Evolutionary conservation across 2,888 invertebrate genomes (phyloP), one percentile per base, ranked within the genome.

Genomic region (Halictus quadricinctus): DNA sequence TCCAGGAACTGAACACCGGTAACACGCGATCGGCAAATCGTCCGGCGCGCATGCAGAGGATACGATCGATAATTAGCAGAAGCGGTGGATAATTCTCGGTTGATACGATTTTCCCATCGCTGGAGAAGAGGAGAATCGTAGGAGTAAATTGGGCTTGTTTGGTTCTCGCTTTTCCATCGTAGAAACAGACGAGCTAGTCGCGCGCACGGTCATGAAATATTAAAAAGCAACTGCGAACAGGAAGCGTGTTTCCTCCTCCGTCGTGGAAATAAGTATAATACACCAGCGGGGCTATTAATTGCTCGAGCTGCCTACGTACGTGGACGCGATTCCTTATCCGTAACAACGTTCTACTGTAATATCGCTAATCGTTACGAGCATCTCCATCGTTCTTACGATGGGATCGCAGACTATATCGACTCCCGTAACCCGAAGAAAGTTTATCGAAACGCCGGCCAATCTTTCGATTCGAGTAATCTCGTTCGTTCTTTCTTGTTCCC

Each of bases 171-270:
- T 76, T 58, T 66, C 58, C 43, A 25, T 76, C 41, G 36, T 48
- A 36, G 48, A 60, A 73, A 29, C n/a, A 70, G 66, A 29, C 15
- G 21, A 12, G 15, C 81, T 29, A 18, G 64, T 69, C 73, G 13
- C 73, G 13, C 69, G 73, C 48, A 58, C 25, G 60, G 29, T 74
- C 74, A 77, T 82, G 83, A 84, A 84, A 84, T 82, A 77, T 82
- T 84, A 84, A 84, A 43, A 70, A 50, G 12, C 82, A 29, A 50
- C 15, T 21, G 64, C 58, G n/a, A 50, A 36, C 84, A 84, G 77
- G 83, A 84, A 83, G 36, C 73, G 60, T 64, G 41, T 50, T 83
- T 83, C 83, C 76, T 83, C 72, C 36, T 54, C 21, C 8, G 36
- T 36, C 25, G 54, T 25, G 29, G 15, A 60, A n/a, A n/a, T 70